Evolutionary conservation across 2,113 vertebrate genomes (phyloP), one percentile per base, ranked within the genome.

Genomic region (Alouatta palliata): DNA sequence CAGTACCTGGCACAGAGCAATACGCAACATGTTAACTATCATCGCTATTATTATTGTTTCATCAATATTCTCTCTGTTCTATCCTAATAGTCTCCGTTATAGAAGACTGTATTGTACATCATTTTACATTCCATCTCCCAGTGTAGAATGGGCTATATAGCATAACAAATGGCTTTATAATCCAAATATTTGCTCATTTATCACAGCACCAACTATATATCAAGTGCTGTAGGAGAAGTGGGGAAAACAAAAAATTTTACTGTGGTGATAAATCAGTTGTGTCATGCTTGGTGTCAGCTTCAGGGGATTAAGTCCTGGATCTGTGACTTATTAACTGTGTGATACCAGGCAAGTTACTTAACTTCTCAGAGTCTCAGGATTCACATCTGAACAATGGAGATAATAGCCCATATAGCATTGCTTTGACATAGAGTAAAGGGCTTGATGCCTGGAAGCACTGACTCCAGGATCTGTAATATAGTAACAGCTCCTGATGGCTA

Each of bases 381-480:
- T 92, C 64, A 17, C 6, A 6, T 32, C 52, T 32, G 56, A 56
- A 61, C 54, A 20, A 10, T 8, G 71, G 73, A 9, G 16, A 30
- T 4, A 14, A 1, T 0, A 30, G 32, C 30, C 10, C 2, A 0
- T 0, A 4, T 0, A 2, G 40, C 2, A 0, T 14, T 1, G 27
- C 20, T 20, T 17, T 20, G 83, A 35, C 3, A 4, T 4, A 1
- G 5, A 0, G 13, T 17, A 3, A 27, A 30, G 0, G 13, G 6
- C 9, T 0, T 27, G 37, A 21, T 8, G 4, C 14, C 58, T 25
- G 3, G 3, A 83, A 14, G 5, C 25, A 40, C 2, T 5, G 56
- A 32, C 40, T 16, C 71, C 49, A 35, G 58, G 20, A 13, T 45
- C 3, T 13, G 19, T 1, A 27, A 19, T 8, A 9, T 16, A 12